Evolutionary conservation across 2,797 vertebrate species (phyloP).

Genomic region (Lacerta bilineata): DNA sequence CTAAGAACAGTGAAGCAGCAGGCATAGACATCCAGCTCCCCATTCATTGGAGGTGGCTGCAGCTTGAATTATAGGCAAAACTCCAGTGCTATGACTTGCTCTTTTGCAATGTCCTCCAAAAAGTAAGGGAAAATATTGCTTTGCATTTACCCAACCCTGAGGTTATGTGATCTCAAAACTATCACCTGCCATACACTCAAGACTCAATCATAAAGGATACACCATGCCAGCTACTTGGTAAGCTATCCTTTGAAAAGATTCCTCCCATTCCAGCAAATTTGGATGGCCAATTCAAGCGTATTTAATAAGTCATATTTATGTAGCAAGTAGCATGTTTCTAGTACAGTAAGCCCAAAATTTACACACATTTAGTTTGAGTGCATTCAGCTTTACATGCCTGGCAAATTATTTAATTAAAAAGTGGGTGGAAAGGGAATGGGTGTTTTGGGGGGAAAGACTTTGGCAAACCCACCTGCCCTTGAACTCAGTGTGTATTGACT

Average conservation of each 20-base stretch:
- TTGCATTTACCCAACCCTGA: too few relatives aligned
- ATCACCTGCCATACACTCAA: not conserved
- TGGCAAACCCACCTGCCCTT: too few relatives aligned
- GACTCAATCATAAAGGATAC: not conserved
- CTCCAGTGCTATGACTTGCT: not conserved
- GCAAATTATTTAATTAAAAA: too few relatives aligned
- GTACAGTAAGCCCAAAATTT: too few relatives aligned
- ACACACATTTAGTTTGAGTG: too few relatives aligned
- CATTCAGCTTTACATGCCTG: too few relatives aligned
- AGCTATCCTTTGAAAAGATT: not conserved
- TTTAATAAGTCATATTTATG: not conserved
- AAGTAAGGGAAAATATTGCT: not conserved
- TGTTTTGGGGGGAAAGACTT: too few relatives aligned
- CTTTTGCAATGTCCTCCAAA: not conserved
- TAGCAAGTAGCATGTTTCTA: not conserved
- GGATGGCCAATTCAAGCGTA: too few relatives aligned
- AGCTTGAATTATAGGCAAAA: not conserved
- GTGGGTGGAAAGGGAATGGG: too few relatives aligned
- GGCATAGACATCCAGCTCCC: not conserved
- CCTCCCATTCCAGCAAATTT: not conserved
- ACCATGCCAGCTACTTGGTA: not conserved
- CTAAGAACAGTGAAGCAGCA: conserved; percentile 19
- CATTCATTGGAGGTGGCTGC: not conserved
- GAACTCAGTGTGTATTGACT: too few relatives aligned
- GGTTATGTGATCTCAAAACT: not conserved